Percentiles rank a stretch among this genome's conserved stretches.
Evolutionary conservation across 2,797 vertebrate genomes (phyloP).

Genomic region (Pseudomugil tenellus): DNA sequence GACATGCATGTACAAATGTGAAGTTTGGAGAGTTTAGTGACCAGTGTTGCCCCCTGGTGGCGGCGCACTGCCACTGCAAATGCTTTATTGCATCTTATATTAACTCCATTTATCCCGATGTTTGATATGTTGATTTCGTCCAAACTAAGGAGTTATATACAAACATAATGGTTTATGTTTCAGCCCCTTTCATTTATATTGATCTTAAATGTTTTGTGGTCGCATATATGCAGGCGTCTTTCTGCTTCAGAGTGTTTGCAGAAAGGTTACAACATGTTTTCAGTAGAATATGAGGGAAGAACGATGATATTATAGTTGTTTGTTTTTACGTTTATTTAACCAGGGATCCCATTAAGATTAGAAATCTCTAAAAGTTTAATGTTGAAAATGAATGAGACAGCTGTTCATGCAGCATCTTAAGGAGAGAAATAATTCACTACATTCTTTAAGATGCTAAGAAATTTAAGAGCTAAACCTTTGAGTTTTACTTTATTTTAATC

Average conservation of each 20-base stretch:
- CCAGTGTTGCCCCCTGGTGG: conserved; percentile 55
- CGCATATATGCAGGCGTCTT: conserved; percentile 2
- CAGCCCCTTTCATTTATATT: background rate
- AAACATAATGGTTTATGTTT: background rate
- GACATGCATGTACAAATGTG: conserved; percentile 52
- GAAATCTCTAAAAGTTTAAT: background rate
- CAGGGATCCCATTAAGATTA: background rate
- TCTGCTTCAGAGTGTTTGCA: conserved; percentile 6
- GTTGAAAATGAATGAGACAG: too few species aligned
- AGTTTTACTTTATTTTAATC: too few species aligned
- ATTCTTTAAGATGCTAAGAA: too few species aligned
- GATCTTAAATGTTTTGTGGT: background rate
- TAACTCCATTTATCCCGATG: background rate
- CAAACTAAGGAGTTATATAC: background rate
- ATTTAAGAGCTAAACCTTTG: too few species aligned
- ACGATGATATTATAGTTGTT: background rate
- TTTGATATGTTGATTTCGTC: background rate
- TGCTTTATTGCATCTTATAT: background rate
- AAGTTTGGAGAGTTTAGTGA: conserved; percentile 11
- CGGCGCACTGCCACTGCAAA: background rate
- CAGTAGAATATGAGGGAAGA: background rate
- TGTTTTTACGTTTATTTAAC: background rate
- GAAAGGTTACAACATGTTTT: background rate
- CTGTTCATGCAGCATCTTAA: too few species aligned
- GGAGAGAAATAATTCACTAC: too few species aligned